A percentile compares a stretch with the other conserved stretches of the same genome.
Evolutionary conservation across 2,797 vertebrate genomes (phyloP).

Genomic region (Alectoris magna): DNA sequence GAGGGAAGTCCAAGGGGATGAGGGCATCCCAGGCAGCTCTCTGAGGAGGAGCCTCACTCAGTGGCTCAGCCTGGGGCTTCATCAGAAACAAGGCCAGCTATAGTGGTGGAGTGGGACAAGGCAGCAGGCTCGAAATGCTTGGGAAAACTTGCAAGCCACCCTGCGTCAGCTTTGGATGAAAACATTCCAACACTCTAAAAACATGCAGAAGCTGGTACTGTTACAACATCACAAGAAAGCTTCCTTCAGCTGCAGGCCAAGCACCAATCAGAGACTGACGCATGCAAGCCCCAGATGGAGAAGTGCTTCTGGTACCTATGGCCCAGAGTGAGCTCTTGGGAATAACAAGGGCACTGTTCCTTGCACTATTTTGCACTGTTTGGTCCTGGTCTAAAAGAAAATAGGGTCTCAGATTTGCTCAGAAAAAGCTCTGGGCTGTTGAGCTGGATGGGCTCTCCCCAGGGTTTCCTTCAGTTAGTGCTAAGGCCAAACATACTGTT

Average conservation of each 20-base stretch:
- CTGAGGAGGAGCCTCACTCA: not conserved
- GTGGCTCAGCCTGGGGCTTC: not conserved
- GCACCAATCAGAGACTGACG: not conserved
- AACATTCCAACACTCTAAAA: not conserved
- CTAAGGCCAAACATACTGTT: not conserved
- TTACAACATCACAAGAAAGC: not conserved
- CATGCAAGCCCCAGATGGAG: not conserved
- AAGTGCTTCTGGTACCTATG: not conserved
- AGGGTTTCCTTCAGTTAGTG: not conserved
- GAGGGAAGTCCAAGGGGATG: not conserved
- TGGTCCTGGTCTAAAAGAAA: not conserved
- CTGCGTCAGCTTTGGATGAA: not conserved
- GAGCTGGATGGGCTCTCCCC: not conserved
- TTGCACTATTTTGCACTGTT: not conserved
- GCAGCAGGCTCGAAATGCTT: not conserved
- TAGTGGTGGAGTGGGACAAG: not conserved
- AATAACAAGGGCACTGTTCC: not conserved
- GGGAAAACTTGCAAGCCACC: not conserved
- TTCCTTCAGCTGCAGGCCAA: rapidly evolving
- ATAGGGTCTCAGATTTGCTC: not conserved
- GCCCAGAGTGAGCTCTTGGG: not conserved
- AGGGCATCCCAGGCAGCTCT: not conserved
- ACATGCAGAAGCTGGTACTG: not conserved
- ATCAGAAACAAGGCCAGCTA: rapidly evolving
- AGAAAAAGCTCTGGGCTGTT: not conserved